Base-by-base conservation (phyloP, 2,797 vertebrate genomes). In the Prionace glauca region DNA sequence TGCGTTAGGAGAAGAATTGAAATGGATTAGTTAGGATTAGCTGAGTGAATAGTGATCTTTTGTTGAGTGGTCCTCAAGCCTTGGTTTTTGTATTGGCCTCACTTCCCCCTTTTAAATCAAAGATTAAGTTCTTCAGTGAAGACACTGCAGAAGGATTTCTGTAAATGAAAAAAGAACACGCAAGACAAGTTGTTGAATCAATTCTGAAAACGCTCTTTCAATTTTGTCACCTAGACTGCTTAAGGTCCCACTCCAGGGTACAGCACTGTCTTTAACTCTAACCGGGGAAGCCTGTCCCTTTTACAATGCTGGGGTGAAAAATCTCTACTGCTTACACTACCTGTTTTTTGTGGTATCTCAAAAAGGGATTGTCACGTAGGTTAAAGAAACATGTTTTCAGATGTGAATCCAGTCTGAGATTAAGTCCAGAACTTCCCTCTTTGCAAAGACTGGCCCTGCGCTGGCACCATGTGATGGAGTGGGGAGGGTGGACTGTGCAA, bases 141-240 rank as follows among this genome's bases (percentile, higher is more conserved):
- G 95, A 98, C 97, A 0, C 98, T 98, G 97, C 98, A 99, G 96
- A 98, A 99, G 0, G 98, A 98, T 96, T 98, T 98, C 98, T 99
- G 97, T 12, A 24, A 95, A 69, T 62, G 74, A 86, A 41, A 14
- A 56, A 91, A 91, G 1, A 67, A 67, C 65, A 65, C 67, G 65
- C 18, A 81, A 81, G 36, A 45, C 81, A 45, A 24, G 81, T 8
- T 41, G n/a, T 84, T 45, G 81, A 84, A 41, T 45, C 36, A 92
- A 92, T 67, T 67, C 32, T 91, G 62, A 67, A 36, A 18, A 92
- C 20, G 20, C 8, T 2, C 2, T 41, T 62, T 41, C 20, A 41
- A 20, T 92, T 22, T 36, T 92, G 65, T 36, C 62, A 41, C 24
- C 41, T 36, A 24, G 5, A 84, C 20, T n/a, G 11, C 36, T 69